Evolutionary conservation across 2,797 vertebrate genomes (phyloP), one percentile per base, ranked within the genome.

Genomic region (Xenopus petersii): DNA sequence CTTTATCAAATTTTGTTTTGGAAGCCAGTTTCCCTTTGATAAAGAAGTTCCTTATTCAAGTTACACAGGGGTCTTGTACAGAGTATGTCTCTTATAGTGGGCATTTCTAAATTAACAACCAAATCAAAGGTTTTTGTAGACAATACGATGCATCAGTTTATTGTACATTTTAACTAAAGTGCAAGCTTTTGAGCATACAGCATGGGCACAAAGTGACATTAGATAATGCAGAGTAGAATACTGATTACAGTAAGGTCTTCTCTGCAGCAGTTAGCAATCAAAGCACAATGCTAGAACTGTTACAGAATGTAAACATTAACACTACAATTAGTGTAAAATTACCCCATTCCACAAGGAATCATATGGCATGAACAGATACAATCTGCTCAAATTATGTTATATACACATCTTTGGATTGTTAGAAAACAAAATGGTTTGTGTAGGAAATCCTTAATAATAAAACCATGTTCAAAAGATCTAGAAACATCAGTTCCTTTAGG

Each of bases 321-420:
- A 83, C 81, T 91, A 91, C 91, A 91, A 90, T 89, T 89, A 88
- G 90, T 90, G 90, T 90, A 90, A 77, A 65, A 89, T 88, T 88
- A 73, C 79, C 75, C 74, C 42, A 92, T 92, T 91, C 91, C 90
- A 88, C 91, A 84, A 90, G 91, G 91, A 92, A 93, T 92, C 89
- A 86, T 84, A 85, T 85, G 80, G 78, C 79, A 85, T 71, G 75
- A 86, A 85, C 84, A 90, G 90, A 65, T 87, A 81, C 81, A 75
- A 68, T 86, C 84, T 86, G 87, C 91, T 85, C 85, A 89, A 81
- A 81, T n/a, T 47, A 73, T 26, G 46, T 63, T 58, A 55, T 55
- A 69, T 56, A 64, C 64, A 51, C 65, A 16, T 69, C 71, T 73
- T 73, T 78, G 75, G 75, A 73, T 65, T 48, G 59, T 66, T 73